A percentile compares a stretch with the other conserved stretches of the same genome.
Evolutionary conservation across 2,797 vertebrate genomes (phyloP).

Genomic region (Amazona finschi): DNA sequence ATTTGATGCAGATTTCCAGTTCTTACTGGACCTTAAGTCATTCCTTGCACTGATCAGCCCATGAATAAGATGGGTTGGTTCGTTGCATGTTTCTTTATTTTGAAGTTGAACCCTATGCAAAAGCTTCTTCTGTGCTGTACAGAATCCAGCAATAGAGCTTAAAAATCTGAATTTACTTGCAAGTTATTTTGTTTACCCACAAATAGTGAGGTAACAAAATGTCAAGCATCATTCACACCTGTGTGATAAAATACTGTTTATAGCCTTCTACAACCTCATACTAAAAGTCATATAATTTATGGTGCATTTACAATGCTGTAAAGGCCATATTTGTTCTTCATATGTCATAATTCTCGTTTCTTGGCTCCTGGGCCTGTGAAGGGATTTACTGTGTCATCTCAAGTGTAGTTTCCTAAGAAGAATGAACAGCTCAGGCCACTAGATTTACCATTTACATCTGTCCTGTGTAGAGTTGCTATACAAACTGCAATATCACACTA

Average conservation of each 20-base stretch:
- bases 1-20: background rate
- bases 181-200: slow-evolving; percentile 43
- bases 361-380: background rate
- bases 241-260: slow-evolving; percentile 49
- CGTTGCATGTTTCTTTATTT: background rate
- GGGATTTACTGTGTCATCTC: slow-evolving; percentile 66
- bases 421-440: background rate
- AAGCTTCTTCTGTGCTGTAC: background rate
- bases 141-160: background rate
- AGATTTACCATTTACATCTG: slow-evolving; percentile 25
- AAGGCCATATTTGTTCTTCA: slow-evolving; percentile 54
- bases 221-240: slow-evolving; percentile 23
- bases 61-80: background rate
- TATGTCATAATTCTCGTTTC: slow-evolving; percentile 50
- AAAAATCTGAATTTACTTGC: background rate
- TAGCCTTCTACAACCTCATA: slow-evolving; percentile 7
- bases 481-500: background rate
- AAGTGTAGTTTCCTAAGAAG: slow-evolving; percentile 40
- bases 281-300: slow-evolving; percentile 59
- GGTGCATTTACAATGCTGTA: background rate
- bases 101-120: background rate
- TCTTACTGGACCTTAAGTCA: background rate
- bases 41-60: background rate
- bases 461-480: background rate
- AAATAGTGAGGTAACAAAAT: slow-evolving; percentile 19